Percentiles rank a stretch among this genome's conserved stretches.
Conservation (phyloP, 2,888 invertebrate species). For the Netelia fuscicornis region DNA sequence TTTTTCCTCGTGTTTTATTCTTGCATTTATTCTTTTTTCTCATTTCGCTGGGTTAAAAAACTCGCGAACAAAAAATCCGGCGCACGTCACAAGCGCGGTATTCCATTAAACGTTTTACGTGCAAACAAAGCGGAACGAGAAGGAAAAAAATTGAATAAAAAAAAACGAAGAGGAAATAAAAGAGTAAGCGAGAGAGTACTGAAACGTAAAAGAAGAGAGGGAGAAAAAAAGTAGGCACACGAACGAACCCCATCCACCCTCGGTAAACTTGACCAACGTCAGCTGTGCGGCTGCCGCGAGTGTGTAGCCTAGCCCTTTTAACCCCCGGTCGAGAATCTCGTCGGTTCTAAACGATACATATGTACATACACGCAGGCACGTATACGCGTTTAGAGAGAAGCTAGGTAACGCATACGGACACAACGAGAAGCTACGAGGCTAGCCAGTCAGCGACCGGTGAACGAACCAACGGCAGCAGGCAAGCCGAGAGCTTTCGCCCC, state of each 20-base stretch:
- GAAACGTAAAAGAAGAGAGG: background rate
- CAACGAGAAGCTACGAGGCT: conserved; percentile 52
- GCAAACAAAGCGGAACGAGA: conserved; percentile 2
- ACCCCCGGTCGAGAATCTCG: conserved; percentile 64
- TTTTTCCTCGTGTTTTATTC: background rate
- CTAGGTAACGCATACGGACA: conserved; percentile 13
- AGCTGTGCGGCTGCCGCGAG: conserved; percentile 58
- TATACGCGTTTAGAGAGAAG: conserved; percentile 30
- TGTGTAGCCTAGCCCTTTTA: conserved; percentile 60
- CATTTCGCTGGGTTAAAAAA: background rate
- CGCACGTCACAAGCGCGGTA: background rate
- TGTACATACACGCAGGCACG: background rate
- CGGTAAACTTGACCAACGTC: conserved; percentile 67
- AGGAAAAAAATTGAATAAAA: conserved; percentile 10
- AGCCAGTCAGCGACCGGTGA: conserved; percentile 56
- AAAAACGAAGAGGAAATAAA: background rate
- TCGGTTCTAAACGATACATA: conserved; percentile 42
- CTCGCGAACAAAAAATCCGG: background rate
- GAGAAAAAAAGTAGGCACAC: conserved; percentile 27
- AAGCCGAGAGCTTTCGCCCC: conserved; percentile 73
- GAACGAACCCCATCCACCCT: conserved; percentile 45
- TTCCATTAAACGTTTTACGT: conserved; percentile 41
- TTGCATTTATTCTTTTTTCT: background rate
- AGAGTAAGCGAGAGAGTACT: conserved; percentile 14
- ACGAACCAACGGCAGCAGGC: conserved; percentile 68